phyloP scores from a whole-genome alignment of 2,797 vertebrate genomes.

The Pygocentrus nattereri region DNA sequence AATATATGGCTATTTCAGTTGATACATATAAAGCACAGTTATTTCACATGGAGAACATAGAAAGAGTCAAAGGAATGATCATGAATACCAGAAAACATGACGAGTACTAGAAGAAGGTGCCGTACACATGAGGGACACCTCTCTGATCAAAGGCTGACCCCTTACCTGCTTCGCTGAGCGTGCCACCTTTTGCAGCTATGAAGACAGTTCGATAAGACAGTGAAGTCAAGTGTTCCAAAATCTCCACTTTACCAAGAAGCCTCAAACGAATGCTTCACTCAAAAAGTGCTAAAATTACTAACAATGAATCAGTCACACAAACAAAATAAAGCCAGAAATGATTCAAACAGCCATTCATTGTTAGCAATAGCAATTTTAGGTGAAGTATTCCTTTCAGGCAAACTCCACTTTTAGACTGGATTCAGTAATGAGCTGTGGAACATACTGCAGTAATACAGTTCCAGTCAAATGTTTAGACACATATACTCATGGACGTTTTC shows the following conservation, averaged over 20 bases:
- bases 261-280: not conserved
- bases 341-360: not conserved
- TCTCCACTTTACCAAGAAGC: not conserved
- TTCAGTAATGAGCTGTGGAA: not conserved
- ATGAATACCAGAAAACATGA: constrained; percentile 4
- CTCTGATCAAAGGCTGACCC: constrained; percentile 21
- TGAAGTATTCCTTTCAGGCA: not conserved
- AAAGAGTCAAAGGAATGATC: constrained; percentile 16
- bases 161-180: constrained; percentile 55
- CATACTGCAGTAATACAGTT: not conserved
- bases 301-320: not conserved
- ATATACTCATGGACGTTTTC: not conserved
- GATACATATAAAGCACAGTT: constrained; percentile 3
- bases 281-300: not conserved
- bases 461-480: not conserved
- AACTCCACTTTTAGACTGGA: not conserved
- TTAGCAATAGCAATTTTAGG: not conserved
- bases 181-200: constrained; percentile 59
- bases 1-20: not conserved
- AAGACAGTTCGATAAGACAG: constrained; percentile 57
- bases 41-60: not conserved
- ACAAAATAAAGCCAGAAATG: not conserved
- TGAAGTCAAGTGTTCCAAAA: constrained; percentile 48
- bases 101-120: not conserved
- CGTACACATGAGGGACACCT: constrained; percentile 20